phyloP scores from a whole-genome alignment of 2,113 vertebrate species.

The Cisticola juncidis region DNA sequence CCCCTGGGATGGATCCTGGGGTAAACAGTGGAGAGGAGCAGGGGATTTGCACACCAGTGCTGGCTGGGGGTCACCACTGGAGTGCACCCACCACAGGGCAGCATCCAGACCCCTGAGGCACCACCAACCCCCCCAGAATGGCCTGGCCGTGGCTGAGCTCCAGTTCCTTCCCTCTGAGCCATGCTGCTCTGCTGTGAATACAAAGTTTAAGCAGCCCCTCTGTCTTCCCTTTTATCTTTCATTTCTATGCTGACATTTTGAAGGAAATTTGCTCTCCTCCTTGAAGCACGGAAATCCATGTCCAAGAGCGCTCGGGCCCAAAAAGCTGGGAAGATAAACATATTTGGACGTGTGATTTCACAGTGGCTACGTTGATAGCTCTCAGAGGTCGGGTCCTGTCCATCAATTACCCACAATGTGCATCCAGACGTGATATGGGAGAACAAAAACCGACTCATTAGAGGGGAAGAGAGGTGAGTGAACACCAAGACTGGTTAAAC shows the following conservation, averaged over 20 bases:
- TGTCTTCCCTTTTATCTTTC: slow-evolving; percentile 21
- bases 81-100: background rate
- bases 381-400: slow-evolving; percentile 53
- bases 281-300: slow-evolving; percentile 6
- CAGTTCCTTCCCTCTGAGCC: background rate
- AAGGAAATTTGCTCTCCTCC: slow-evolving; percentile 57
- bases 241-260: slow-evolving; percentile 53
- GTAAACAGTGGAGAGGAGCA: background rate
- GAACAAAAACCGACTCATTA: slow-evolving; percentile 49
- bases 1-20: background rate
- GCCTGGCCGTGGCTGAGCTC: background rate
- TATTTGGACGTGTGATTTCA: slow-evolving; percentile 68
- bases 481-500: slow-evolving; percentile 31
- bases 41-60: background rate
- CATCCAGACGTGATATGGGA: slow-evolving; percentile 43
- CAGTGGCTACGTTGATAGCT: slow-evolving; percentile 41
- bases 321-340: slow-evolving; percentile 52
- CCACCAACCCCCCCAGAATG: background rate
- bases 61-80: background rate
- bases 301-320: background rate
- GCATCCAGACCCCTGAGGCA: background rate
- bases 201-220: background rate
- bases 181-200: background rate
- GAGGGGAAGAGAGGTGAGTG: slow-evolving; percentile 40
- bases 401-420: slow-evolving; percentile 55